Evolutionary conservation across 30 jellyfish, hydroid and myxozoan species (phyloP), one percentile per base, ranked within the genome.

Genomic region (Chrysaora quinquecirrha): DNA sequence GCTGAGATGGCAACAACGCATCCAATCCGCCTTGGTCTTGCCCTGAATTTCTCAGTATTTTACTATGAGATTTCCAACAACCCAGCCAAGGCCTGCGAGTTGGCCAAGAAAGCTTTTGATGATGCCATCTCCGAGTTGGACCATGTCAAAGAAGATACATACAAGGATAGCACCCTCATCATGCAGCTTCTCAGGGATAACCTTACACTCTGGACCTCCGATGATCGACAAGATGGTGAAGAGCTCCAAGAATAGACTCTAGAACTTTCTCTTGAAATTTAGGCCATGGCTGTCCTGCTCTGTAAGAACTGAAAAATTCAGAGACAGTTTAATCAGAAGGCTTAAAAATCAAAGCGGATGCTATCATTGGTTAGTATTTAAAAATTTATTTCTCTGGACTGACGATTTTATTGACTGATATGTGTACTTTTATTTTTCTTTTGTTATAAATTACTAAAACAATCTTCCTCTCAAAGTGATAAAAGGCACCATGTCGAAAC

Each of bases 141-240:
- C 76, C 38, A 78, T 46, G 89, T 95, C 48, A 79, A 88, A 64
- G 99, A 95, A 81, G 99, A 95, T 11, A 56, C 97, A 9, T 87
- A 88, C 96, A 95, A 95, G 85, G 99, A 95, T 80, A 95, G 99
- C 93, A 95, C 99, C 14, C 73, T 95, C 76, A 95, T 95, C 76
- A 87, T 95, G 97, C 99, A 95, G 79, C 97, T 95, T 21, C 89
- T 95, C 3, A 70, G 99, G 30, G 99, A 95, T 88, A 95, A 95
- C 88, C 95, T 95, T 24, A 84, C 99, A 43, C 74, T 93, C 86
- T 93, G 98, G 98, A 93, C 98, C 34, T 80, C 97, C 14, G 98
- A 93, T 30, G 64, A 28, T 20, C 94, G 85, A 10, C 75, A 47
- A 16, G 97, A 80, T 30, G 65, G 76, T 27, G 89, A 79, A 16